Evolutionary conservation across 2,888 invertebrate species (phyloP).

Genomic region (Reticulitermes lucifugus): DNA sequence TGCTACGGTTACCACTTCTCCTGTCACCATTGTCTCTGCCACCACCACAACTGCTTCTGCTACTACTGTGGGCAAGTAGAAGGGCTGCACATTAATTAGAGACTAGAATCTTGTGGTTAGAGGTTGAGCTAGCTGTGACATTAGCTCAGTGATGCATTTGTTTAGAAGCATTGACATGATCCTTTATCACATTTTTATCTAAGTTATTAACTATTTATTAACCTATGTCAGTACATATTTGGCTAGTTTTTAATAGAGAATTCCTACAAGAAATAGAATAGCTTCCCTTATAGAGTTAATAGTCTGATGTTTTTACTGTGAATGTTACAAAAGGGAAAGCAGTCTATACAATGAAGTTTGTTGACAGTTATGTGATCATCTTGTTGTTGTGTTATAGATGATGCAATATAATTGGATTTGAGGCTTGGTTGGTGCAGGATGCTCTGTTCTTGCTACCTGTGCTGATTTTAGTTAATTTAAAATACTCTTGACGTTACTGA

Average conservation of each 20-base stretch:
- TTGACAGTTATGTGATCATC: constrained; percentile 14
- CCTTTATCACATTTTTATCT: constrained; percentile 41
- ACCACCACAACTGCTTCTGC: neutral
- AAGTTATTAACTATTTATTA: constrained; percentile 46
- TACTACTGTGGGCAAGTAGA: neutral
- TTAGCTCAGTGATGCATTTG: constrained; percentile 46
- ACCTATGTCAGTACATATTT: constrained; percentile 34
- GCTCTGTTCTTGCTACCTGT: neutral
- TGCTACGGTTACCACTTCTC: neutral
- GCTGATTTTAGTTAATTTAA: constrained; percentile 37
- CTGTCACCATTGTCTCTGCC: neutral
- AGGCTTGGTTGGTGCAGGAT: constrained; percentile 34
- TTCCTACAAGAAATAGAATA: constrained; percentile 32
- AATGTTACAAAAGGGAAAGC: constrained; percentile 40
- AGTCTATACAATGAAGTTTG: constrained; percentile 16
- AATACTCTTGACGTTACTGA: constrained; percentile 39
- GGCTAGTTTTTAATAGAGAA: constrained; percentile 37
- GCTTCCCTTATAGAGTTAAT: constrained; percentile 42
- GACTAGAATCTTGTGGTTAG: constrained; percentile 31
- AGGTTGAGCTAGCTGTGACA: neutral
- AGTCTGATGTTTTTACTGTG: constrained; percentile 46
- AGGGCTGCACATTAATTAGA: constrained; percentile 2
- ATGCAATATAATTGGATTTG: constrained; percentile 15
- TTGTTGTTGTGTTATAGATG: constrained; percentile 19
- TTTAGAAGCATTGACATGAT: constrained; percentile 46